A percentile compares a stretch with the other conserved stretches of the same genome.
Conservation (phyloP, 37 sponge, comb jelly and placozoan species). For the Oopsacas minuta region DNA sequence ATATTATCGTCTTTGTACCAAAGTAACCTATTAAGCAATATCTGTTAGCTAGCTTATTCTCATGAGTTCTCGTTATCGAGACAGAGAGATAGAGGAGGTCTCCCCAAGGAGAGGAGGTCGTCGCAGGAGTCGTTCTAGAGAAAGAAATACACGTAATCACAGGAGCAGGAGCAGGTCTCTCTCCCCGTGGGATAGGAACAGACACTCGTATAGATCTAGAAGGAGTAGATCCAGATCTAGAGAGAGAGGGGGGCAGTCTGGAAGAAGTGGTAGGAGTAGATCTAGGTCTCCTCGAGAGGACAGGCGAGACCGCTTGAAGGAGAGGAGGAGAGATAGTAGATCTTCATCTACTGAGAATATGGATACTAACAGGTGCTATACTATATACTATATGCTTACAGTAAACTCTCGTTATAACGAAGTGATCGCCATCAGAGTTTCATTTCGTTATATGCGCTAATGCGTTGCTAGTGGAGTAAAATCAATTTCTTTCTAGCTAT, state of each 20-base stretch:
- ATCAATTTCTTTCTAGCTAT: too few species aligned
- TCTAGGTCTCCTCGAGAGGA: constrained; percentile 12
- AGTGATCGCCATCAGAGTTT: too few species aligned
- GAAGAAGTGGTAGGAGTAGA: constrained; percentile 22
- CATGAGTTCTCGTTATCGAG: neutral
- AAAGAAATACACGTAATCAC: neutral
- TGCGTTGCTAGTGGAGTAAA: too few species aligned
- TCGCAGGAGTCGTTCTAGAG: neutral
- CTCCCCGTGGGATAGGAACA: neutral
- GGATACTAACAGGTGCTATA: too few species aligned
- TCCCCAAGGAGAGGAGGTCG: neutral
- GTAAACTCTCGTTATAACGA: too few species aligned
- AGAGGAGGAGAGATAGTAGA: neutral
- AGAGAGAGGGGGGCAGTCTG: neutral
- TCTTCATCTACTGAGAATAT: neutral
- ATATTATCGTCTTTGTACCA: too few species aligned
- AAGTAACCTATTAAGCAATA: too few species aligned
- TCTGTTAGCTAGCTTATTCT: too few species aligned
- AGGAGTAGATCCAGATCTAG: neutral
- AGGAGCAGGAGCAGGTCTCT: neutral
- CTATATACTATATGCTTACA: too few species aligned
- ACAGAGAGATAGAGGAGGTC: neutral
- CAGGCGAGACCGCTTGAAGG: neutral
- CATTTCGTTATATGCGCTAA: too few species aligned
- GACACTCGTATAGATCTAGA: neutral